Evolutionary conservation across 2,888 invertebrate species (phyloP).

Genomic region (Plagodis pulveraria): DNA sequence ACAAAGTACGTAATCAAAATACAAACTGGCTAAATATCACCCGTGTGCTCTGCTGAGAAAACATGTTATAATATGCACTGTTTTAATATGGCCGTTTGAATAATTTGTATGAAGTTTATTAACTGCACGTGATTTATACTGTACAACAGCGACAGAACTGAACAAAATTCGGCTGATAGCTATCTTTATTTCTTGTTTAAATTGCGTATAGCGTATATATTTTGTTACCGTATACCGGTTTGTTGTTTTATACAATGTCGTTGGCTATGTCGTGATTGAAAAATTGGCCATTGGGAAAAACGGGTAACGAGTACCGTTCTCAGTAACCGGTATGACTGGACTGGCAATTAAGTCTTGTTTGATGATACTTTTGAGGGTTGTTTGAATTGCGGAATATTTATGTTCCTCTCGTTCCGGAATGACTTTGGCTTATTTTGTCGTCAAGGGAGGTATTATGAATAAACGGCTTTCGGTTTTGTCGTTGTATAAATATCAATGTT

Average conservation of each 20-base stretch:
- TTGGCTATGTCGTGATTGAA: slow-evolving; percentile 33
- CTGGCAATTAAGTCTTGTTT: slow-evolving; percentile 23
- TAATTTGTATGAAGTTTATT: slow-evolving; percentile 4
- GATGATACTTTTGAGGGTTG: slow-evolving; percentile 22
- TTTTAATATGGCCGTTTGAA: neutral
- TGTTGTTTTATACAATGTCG: slow-evolving; percentile 26
- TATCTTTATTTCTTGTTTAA: slow-evolving; percentile 29
- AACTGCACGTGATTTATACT: slow-evolving; percentile 5
- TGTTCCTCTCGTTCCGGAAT: slow-evolving; percentile 14
- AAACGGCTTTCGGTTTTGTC: too few relatives aligned
- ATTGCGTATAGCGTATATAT: slow-evolving; percentile 27
- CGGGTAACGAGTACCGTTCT: slow-evolving; percentile 17
- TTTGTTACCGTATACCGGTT: slow-evolving; percentile 16
- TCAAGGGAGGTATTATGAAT: slow-evolving; percentile 3
- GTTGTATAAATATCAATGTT: too few relatives aligned
- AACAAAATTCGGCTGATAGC: slow-evolving; percentile 26
- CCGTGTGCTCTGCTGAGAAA: too few relatives aligned
- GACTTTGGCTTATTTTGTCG: slow-evolving; percentile 13
- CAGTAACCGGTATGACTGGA: slow-evolving; percentile 7
- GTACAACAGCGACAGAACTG: slow-evolving; percentile 18
- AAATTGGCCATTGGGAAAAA: slow-evolving; percentile 27
- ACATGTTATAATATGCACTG: too few relatives aligned
- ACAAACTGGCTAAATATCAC: too few relatives aligned
- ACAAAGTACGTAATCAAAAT: too few relatives aligned
- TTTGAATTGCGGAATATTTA: slow-evolving; percentile 22